These are phyloP conservation scores for Sceliomorpha sp. DNA, from an alignment of 2,888 invertebrate genomes.

Conservation along the genomic window DNA sequence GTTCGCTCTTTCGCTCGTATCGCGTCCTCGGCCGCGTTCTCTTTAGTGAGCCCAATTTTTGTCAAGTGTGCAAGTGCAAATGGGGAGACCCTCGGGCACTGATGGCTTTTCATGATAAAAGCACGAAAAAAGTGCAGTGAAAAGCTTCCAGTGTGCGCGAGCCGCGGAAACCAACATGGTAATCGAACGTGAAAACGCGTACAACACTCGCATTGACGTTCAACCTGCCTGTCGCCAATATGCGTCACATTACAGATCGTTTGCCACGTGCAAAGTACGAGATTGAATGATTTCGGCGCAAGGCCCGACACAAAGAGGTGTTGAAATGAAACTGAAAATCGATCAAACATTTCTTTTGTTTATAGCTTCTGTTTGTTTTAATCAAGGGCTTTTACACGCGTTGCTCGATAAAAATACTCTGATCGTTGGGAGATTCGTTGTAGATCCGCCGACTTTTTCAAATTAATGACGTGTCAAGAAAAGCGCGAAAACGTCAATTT, in stretches of 20 bases:
- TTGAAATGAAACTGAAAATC: too few relatives aligned
- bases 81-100: constrained; percentile 8
- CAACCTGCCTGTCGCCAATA: constrained; percentile 3
- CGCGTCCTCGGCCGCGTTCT: constrained; percentile 8
- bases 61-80: constrained; percentile 11
- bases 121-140: constrained; percentile 12
- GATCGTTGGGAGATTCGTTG: too few relatives aligned
- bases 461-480: too few relatives aligned
- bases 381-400: too few relatives aligned
- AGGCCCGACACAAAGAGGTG: too few relatives aligned
- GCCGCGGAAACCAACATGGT: constrained; percentile 6
- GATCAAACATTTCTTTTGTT: too few relatives aligned
- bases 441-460: too few relatives aligned
- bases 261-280: background rate
- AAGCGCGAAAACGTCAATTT: too few relatives aligned
- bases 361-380: too few relatives aligned
- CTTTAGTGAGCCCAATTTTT: constrained; percentile 16
- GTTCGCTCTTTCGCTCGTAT: constrained; percentile 13
- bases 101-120: constrained; percentile 17
- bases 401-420: too few relatives aligned
- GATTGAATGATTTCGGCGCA: constrained; percentile 6
- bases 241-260: constrained; percentile 4
- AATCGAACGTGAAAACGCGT: constrained; percentile 13
- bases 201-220: constrained; percentile 10
- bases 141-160: constrained; percentile 8